These are phyloP conservation scores for Chrysocyon brachyurus DNA, from an alignment of 2,797 vertebrate species.

Conservation along the genomic window DNA sequence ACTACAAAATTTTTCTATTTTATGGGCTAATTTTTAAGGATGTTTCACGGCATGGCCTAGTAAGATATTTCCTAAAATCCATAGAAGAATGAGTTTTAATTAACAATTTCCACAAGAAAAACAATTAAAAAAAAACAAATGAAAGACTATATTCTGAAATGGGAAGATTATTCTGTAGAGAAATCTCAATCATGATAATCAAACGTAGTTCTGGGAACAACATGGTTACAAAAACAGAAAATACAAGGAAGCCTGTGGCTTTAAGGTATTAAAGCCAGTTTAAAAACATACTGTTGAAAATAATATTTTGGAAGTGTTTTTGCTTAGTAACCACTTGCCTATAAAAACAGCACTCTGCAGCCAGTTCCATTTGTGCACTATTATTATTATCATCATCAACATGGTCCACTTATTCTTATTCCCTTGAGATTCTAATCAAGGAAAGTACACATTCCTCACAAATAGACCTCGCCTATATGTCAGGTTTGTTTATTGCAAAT, in stretches of 20 bases:
- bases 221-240: neutral
- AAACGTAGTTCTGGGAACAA: neutral
- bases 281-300: neutral
- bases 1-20: neutral
- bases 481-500: neutral
- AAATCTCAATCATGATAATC: neutral
- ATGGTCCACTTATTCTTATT: neutral
- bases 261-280: neutral
- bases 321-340: neutral
- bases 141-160: neutral
- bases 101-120: neutral
- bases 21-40: neutral
- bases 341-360: neutral
- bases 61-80: neutral
- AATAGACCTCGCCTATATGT: neutral
- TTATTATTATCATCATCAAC: neutral
- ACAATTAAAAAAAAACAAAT: neutral
- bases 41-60: neutral
- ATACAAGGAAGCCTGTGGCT: neutral
- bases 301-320: neutral
- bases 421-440: neutral
- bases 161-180: neutral
- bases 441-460: neutral
- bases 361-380: neutral
- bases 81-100: neutral